Evolutionary conservation across 2,797 vertebrate species (phyloP).

Genomic region (Pangasius mekongensis): DNA sequence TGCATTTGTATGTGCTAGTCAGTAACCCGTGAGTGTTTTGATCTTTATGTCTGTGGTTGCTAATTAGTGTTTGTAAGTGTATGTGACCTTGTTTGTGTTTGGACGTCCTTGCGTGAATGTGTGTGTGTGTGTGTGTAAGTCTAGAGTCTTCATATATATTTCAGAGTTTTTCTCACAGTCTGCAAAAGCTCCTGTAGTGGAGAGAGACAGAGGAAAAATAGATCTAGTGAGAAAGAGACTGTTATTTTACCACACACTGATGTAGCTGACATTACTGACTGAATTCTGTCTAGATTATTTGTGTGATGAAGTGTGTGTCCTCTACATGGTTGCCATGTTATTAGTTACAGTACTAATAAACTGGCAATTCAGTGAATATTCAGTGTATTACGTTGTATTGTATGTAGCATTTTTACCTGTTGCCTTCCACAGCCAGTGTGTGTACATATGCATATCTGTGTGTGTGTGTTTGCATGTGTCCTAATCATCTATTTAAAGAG

Average conservation of each 20-base stretch:
- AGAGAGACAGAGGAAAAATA: not conserved
- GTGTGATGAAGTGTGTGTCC: not conserved
- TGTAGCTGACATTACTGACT: not conserved
- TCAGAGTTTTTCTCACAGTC: not conserved
- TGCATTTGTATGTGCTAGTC: not conserved
- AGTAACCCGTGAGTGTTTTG: conserved; percentile 13
- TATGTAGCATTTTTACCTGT: conserved; percentile 12
- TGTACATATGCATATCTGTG: conserved; percentile 12
- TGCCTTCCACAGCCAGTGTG: conserved; percentile 27
- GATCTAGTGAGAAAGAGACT: not conserved
- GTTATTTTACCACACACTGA: not conserved
- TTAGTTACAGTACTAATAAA: not conserved
- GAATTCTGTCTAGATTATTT: not conserved
- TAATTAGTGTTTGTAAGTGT: not conserved
- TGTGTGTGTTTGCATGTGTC: conserved; percentile 37
- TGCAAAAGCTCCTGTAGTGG: not conserved
- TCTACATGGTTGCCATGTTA: not conserved
- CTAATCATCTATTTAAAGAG: conserved; percentile 50
- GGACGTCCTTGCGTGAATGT: not conserved
- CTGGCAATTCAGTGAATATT: not conserved
- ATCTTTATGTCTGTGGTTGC: not conserved
- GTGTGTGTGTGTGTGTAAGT: not conserved
- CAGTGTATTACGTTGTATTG: not conserved
- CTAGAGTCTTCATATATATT: not conserved
- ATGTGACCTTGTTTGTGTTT: not conserved